Conservation (phyloP, 2,113 vertebrate genomes). For the Meles meles region DNA sequence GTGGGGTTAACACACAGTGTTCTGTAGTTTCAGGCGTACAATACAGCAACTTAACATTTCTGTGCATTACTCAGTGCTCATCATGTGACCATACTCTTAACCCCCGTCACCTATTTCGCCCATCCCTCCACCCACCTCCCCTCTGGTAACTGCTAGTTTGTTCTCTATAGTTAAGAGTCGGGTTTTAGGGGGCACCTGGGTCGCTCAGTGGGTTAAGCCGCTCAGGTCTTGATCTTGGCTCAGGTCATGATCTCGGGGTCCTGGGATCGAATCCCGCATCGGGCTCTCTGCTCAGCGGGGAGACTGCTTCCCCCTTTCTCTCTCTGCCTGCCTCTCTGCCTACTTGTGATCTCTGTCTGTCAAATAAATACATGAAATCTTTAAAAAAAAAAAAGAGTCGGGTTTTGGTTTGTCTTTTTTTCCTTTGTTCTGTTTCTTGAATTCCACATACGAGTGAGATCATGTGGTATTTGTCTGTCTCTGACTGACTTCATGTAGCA, state of each 20-base stretch:
- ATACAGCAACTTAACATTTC: neutral
- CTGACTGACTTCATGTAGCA: neutral
- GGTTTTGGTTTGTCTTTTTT: neutral
- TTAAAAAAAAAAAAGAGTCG: too few species aligned
- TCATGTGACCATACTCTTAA: neutral
- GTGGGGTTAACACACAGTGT: neutral
- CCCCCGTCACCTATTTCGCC: neutral
- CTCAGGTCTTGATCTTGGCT: too few species aligned
- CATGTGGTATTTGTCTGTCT: neutral
- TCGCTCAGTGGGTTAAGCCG: too few species aligned
- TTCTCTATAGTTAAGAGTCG: neutral
- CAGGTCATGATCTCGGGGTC: too few species aligned
- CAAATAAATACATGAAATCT: too few species aligned
- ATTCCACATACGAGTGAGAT: neutral
- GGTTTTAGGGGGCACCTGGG: too few species aligned
- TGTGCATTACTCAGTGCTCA: neutral
- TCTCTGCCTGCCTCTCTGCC: too few species aligned
- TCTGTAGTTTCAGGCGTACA: neutral
- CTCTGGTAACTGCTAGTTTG: neutral
- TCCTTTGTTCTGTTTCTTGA: neutral
- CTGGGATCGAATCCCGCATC: too few species aligned
- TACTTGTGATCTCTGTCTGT: too few species aligned
- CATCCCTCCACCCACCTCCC: neutral
- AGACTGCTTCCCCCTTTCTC: too few species aligned
- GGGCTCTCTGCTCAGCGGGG: too few species aligned